Conservation (phyloP, 2,888 invertebrate species). For the Metalampra italica region DNA sequence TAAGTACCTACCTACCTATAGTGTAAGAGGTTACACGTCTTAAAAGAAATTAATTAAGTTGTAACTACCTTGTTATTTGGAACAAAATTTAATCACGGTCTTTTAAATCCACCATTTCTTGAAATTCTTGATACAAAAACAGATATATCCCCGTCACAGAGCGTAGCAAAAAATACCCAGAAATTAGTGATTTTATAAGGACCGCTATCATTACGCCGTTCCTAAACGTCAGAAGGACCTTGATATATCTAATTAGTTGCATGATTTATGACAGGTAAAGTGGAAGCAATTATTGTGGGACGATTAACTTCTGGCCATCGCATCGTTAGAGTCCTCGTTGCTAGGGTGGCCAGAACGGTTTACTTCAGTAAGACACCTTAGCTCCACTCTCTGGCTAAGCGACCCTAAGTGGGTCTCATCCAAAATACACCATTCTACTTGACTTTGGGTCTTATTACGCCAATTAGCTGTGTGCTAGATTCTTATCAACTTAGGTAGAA, state of each 20-base stretch:
- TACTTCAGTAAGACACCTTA: no score
- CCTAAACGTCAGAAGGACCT: slow-evolving; percentile 31
- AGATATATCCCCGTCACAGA: slow-evolving; percentile 20
- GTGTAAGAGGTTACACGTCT: no score
- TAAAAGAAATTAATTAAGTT: not conserved
- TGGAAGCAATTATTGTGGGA: slow-evolving; percentile 45
- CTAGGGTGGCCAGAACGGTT: slow-evolving; percentile 14
- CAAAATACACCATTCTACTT: no score
- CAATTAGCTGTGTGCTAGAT: no score
- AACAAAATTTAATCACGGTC: no score
- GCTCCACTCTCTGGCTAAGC: no score
- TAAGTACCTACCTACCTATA: no score
- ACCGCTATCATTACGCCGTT: slow-evolving; percentile 28
- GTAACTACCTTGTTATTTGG: not conserved
- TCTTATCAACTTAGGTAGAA: no score
- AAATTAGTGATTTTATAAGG: slow-evolving; percentile 17
- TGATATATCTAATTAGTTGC: slow-evolving; percentile 45
- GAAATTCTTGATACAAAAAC: slow-evolving; percentile 15
- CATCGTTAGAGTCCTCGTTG: slow-evolving; percentile 23
- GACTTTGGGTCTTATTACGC: no score
- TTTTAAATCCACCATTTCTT: not conserved
- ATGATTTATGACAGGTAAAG: slow-evolving; percentile 53
- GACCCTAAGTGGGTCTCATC: no score
- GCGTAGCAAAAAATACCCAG: slow-evolving; percentile 10
- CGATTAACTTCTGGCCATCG: slow-evolving; percentile 34